Base-by-base conservation (phyloP, 2,113 vertebrate genomes). In the Opisthocomus hoazin region DNA sequence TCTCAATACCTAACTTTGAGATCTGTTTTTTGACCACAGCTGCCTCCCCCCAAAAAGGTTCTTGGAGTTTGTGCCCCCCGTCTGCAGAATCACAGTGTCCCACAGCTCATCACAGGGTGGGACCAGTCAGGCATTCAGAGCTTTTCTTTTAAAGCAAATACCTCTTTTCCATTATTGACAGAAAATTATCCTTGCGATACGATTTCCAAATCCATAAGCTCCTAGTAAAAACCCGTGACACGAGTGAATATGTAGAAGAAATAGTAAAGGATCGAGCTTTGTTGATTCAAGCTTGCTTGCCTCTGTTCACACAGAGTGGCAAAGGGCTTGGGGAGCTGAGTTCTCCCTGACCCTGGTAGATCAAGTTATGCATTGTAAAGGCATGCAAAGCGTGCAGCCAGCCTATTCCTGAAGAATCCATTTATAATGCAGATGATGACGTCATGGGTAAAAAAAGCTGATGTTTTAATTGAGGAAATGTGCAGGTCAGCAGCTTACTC, bases 401-500 rank as follows among this genome's bases (percentile, higher is more conserved):
- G 61, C 89, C 91, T 96, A 45, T 91, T 96, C 87, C 91, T 83
- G 94, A 94, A 75, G 93, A 97, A 95, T 94, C 94, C 91, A 85
- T 96, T 96, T 96, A 85, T 93, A 94, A 89, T 84, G 79, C 64
- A 51, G 60, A 69, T 90, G 78, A 91, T 96, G 94, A 96, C 95
- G 90, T 97, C 87, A 94, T 74, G 75, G 63, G 58, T 93, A 95
- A 96, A 96, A 97, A 96, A 91, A 93, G 93, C 70, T 51, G 69
- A 84, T 97, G 95, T 94, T 96, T 96, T 94, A 93, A 96, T 74
- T 82, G 82, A 80, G 82, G 82, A 97, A 94, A 80, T 90, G 90
- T 93, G 90, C 82, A 43, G 78, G 63, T 95, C 95, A 96, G 94
- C 87, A 90, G 82, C 84, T 91, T 85, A 65, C 75, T 94, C 61